Evolutionary conservation across 30 jellyfish, hydroid and myxozoan species (phyloP), one percentile per base, ranked within the genome.

Genomic region (Nemopilema nomurai): DNA sequence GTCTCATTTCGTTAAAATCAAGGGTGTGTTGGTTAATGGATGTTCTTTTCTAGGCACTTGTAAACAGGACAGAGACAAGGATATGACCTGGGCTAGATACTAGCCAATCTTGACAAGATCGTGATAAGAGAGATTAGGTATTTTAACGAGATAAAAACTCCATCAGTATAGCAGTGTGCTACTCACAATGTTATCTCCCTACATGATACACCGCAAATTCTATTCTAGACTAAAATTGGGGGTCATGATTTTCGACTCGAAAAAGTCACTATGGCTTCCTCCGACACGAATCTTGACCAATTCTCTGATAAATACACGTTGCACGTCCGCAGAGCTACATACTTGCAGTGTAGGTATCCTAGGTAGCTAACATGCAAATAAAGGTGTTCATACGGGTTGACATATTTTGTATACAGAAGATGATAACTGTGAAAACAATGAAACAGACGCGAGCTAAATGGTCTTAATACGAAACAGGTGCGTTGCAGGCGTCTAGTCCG

Each of bases 121-220:
- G 32, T 66, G 75, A 66, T 66, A 66, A 66, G 75, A 26, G 3
- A 66, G 32, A 21, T 13, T 21, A 1, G 8, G 49, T 21, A 66
- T 21, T 66, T 18, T 21, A 20, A 66, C 28, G 20, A 66, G 75
- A 21, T 66, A 29, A 66, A 66, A 21, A 66, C 50, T 66, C 32
- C 75, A 66, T 66, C 75, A 66, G 28, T 66, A 29, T 29, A 26
- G 28, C n/a, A 49, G 26, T 25, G 64, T 77, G 32, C 64, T 27
- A 66, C 52, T 28, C 28, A 41, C 87, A 77, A 77, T 25, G 64
- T 51, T 67, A 77, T 77, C 75, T 66, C 75, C 13, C 13, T 66
- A 13, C 75, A 66, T 29, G 75, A 66, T 21, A 41, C 57, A 13
- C 87, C 87, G 49, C 87, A 51, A 77, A 77, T 77, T 77, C 67